A percentile compares a stretch with the other conserved stretches of the same genome.
These are phyloP conservation scores for Alcedo atthis DNA, from an alignment of 2,797 vertebrate species.

Conservation along the genomic window DNA sequence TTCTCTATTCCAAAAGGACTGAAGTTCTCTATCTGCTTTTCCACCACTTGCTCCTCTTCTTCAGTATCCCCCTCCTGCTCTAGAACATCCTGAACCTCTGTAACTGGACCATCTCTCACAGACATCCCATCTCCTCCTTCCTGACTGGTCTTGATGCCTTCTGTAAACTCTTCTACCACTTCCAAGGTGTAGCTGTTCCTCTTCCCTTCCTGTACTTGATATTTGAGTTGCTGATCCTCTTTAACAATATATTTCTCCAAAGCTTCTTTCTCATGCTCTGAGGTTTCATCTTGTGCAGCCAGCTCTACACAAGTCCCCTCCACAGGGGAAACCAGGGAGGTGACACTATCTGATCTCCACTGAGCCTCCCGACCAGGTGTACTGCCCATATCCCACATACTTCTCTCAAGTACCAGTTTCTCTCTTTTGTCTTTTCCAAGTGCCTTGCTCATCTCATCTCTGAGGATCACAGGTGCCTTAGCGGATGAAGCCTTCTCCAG, in stretches of 20 bases:
- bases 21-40: constrained; percentile 68
- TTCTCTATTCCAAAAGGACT: constrained; percentile 89
- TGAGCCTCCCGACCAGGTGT: constrained; percentile 32
- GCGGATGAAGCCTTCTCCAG: neutral
- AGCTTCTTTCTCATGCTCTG: constrained; percentile 78
- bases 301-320: constrained; percentile 82
- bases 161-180: neutral
- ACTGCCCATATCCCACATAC: neutral
- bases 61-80: constrained; percentile 68
- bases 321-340: constrained; percentile 57
- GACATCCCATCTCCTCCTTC: neutral
- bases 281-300: constrained; percentile 86
- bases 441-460: neutral
- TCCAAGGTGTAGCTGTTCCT: neutral
- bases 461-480: neutral
- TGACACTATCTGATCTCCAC: constrained; percentile 29
- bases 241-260: constrained; percentile 74
- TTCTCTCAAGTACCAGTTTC: neutral
- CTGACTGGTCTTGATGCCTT: neutral
- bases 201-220: constrained; percentile 2
- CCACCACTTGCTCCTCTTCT: constrained; percentile 73
- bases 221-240: constrained; percentile 32
- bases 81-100: neutral
- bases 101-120: neutral
- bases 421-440: constrained; percentile 22